Evolutionary conservation across 2,113 vertebrate genomes (phyloP).

Genomic region (Dolichotis patagonum): DNA sequence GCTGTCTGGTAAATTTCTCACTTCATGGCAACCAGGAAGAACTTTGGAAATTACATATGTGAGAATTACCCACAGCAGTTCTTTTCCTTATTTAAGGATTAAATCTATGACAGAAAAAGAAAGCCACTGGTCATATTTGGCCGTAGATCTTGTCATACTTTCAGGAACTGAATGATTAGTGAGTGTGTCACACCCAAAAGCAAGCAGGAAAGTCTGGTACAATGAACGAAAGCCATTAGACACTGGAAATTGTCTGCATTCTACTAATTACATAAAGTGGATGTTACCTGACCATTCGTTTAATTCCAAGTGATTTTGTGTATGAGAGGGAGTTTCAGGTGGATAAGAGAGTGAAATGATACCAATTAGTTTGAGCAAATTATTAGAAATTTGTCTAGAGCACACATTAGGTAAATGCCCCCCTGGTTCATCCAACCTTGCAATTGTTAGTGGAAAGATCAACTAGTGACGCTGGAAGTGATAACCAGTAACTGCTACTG

Average conservation of each 20-base stretch:
- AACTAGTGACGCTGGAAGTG: neutral
- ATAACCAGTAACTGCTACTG: neutral
- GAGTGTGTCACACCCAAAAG: constrained; percentile 53
- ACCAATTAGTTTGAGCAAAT: neutral
- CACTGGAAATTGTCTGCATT: neutral
- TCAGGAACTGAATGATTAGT: constrained; percentile 63
- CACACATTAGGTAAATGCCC: neutral
- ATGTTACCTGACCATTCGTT: neutral
- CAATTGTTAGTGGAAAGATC: neutral
- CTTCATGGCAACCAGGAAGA: constrained; percentile 60
- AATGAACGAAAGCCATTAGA: neutral
- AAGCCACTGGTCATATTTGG: constrained; percentile 70
- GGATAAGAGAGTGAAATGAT: neutral
- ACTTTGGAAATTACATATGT: neutral
- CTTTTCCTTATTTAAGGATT: constrained; percentile 60
- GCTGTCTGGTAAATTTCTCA: constrained; percentile 40
- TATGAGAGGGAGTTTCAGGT: constrained; percentile 31
- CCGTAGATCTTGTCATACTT: constrained; percentile 61
- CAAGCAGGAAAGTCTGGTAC: constrained; percentile 47
- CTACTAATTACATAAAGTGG: neutral
- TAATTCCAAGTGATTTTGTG: neutral
- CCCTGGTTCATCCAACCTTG: neutral
- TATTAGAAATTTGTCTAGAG: neutral
- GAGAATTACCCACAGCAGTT: constrained; percentile 43
- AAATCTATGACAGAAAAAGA: constrained; percentile 42